Evolutionary conservation across 2,797 vertebrate species (phyloP).

Genomic region (Hemitrygon akajei): DNA sequence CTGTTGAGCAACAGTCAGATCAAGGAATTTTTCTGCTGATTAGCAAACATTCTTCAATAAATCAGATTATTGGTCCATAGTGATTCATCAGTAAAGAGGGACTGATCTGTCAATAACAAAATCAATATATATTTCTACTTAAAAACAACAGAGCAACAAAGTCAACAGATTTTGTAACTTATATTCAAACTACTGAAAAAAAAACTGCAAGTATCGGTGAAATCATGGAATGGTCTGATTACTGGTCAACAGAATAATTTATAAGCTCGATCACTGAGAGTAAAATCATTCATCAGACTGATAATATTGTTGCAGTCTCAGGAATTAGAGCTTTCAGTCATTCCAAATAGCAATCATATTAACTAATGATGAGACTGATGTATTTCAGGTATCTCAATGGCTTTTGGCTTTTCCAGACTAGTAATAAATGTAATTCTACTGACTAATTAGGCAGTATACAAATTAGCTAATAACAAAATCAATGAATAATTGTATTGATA

Average conservation of each 20-base stretch:
- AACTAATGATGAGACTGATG: background rate
- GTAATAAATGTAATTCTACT: background rate
- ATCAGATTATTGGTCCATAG: background rate
- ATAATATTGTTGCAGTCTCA: background rate
- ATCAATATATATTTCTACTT: no score
- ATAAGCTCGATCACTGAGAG: no score
- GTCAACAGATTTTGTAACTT: no score
- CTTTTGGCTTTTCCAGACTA: no score
- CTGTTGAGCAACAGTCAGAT: background rate
- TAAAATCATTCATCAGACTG: background rate
- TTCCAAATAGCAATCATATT: background rate
- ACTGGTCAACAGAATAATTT: no score
- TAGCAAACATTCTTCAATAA: background rate
- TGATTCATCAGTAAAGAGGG: no score
- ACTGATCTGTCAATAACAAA: no score
- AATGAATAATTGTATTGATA: background rate
- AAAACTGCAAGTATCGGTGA: no score
- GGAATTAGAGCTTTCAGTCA: no score
- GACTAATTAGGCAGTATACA: background rate
- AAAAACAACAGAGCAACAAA: no score
- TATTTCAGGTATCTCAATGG: background rate
- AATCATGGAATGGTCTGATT: no score
- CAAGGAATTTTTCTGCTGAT: background rate
- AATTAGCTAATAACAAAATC: background rate
- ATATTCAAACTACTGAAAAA: no score